Percentiles rank a stretch among this genome's conserved stretches.
Conservation (phyloP, 2,113 vertebrate genomes). For the Sula dactylatra region DNA sequence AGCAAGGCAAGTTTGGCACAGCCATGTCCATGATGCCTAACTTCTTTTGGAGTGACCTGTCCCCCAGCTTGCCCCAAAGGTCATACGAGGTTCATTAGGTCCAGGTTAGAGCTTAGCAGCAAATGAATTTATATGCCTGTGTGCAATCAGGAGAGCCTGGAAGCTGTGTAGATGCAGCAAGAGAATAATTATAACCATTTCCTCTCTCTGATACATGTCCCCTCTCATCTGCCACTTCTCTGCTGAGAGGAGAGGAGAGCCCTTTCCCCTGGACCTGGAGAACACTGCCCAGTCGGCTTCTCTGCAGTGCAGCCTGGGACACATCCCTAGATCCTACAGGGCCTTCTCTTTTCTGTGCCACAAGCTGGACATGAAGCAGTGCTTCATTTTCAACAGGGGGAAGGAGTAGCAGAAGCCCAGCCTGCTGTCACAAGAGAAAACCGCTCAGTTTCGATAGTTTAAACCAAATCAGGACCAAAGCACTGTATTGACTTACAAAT, state of each 20-base stretch:
- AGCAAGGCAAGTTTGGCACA: conserved; percentile 17
- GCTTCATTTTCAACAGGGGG: neutral
- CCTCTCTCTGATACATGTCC: neutral
- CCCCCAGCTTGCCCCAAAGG: rapidly evolving
- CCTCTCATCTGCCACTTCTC: neutral
- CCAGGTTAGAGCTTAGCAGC: neutral
- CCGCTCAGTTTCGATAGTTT: neutral
- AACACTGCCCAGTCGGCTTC: neutral
- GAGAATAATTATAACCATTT: neutral
- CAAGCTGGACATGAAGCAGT: neutral
- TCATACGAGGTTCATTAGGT: neutral
- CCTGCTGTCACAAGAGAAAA: neutral
- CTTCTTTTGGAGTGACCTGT: neutral
- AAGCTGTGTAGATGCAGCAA: neutral
- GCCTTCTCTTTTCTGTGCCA: neutral
- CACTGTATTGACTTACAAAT: neutral
- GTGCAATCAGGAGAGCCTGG: neutral
- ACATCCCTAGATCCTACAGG: neutral
- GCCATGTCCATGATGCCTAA: neutral
- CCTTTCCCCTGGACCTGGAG: neutral
- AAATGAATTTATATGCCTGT: neutral
- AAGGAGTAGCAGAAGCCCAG: neutral
- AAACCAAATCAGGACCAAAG: neutral
- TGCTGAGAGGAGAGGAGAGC: neutral
- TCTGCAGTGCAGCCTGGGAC: neutral